Base-by-base conservation (phyloP, 1,140 invertebrate species). In the Ladona fulva region DNA sequence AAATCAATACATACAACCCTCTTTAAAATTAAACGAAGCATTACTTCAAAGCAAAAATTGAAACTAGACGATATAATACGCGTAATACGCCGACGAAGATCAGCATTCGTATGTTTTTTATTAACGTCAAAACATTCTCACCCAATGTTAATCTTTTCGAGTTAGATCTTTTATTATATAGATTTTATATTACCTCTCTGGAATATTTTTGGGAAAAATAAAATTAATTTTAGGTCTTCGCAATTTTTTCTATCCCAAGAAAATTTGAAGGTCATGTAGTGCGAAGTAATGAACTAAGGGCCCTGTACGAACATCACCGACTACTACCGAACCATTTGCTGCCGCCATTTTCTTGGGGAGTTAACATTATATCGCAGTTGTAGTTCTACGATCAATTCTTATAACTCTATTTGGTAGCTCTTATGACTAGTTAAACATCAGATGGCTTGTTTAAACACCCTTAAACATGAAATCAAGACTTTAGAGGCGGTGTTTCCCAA, bases 391-490 rank as follows among this genome's bases (percentile, higher is more conserved):
- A 37, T 73, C 66, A 76, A 76, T 75, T 42, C 59, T 24, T 75
- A 19, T 29, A 75, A 24, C 14, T 19, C n/a, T n/a, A n/a, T 11
- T 37, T 22, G 25, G 37, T 11, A 59, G 12, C 42, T 75, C 78
- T 19, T 79, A 42, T 76, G 75, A 77, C 44, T 42, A 82, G 75
- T 80, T 81, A 75, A 81, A 80, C 83, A 83, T 84, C 88, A 88
- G 88, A 98, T 98, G 96, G 97, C 97, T 89, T 99, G 97, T 90
- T 89, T 99, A 88, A 96, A 96, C 87, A 96, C 94, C 82, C 89
- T 99, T 82, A 98, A 98, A 89, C 93, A 97, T 89, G 97, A 99
- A 91, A 98, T 99, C 86, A 94, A 95, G 89, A 94, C 95, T 85
- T 89, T 99, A 87, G 95, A 98, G 88, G 91, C 92, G 85, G 91